Conservation (phyloP, 2,888 invertebrate species). For the Oscheius sp. region DNA sequence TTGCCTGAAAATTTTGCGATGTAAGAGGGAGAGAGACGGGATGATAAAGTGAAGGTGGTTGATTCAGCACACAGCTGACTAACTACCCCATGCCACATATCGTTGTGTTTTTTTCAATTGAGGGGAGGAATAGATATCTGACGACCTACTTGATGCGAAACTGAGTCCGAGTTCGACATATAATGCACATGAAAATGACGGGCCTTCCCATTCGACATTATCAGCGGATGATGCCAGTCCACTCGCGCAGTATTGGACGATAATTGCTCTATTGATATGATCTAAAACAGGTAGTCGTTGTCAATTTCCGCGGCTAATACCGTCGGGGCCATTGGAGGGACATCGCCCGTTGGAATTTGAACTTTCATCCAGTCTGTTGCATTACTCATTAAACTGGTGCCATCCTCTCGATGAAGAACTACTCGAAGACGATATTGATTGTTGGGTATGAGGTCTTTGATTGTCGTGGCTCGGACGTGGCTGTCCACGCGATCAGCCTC, state of each 20-base stretch:
- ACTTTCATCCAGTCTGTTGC: slow-evolving; percentile 47
- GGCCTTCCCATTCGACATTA: slow-evolving; percentile 41
- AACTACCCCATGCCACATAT: background rate
- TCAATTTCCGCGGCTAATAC: slow-evolving; percentile 11
- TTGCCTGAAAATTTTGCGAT: slow-evolving; percentile 19
- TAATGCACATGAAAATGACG: slow-evolving; percentile 46
- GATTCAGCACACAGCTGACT: slow-evolving; percentile 26
- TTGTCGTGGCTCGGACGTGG: slow-evolving; percentile 61
- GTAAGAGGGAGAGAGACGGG: slow-evolving; percentile 2
- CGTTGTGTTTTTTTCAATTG: background rate
- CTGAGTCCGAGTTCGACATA: slow-evolving; percentile 15
- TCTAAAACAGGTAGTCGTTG: slow-evolving; percentile 36
- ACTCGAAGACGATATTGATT: slow-evolving; percentile 53
- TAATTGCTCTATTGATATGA: slow-evolving; percentile 38
- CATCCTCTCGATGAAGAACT: slow-evolving; percentile 40
- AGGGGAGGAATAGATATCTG: too few relatives aligned
- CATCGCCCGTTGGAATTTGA: slow-evolving; percentile 38
- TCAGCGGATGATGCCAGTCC: slow-evolving; percentile 48
- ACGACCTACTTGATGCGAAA: slow-evolving; percentile 15
- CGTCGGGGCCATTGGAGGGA: slow-evolving; percentile 40
- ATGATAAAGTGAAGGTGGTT: slow-evolving; percentile 2
- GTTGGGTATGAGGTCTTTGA: slow-evolving; percentile 49
- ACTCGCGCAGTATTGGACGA: slow-evolving; percentile 44
- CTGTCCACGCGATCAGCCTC: slow-evolving; percentile 50
- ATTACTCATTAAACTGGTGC: slow-evolving; percentile 34